Conservation (phyloP, 2,797 vertebrate genomes). For the Syngnathus rostellatus region DNA sequence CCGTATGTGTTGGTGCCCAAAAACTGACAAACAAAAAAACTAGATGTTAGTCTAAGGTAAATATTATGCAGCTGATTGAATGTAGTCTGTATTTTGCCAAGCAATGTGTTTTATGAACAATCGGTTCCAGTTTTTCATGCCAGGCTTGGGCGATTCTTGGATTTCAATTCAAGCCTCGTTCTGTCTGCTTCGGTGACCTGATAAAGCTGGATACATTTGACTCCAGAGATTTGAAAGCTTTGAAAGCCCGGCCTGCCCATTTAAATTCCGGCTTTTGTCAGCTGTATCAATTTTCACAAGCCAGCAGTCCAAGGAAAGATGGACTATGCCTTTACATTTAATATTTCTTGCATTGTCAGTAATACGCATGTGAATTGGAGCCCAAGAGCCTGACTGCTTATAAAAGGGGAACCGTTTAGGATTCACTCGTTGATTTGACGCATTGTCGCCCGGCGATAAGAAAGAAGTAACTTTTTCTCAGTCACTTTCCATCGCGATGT, state of each 20-base stretch:
- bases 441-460: constrained; percentile 44
- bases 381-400: constrained; percentile 24
- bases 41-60: too few relatives aligned
- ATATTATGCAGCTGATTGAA: background rate
- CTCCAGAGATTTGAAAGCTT: constrained; percentile 40
- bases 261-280: constrained; percentile 40
- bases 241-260: constrained; percentile 23
- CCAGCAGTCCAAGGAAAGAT: constrained; percentile 38
- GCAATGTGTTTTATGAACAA: background rate
- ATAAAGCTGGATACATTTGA: constrained; percentile 49
- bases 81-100: too few relatives aligned
- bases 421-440: constrained; percentile 21
- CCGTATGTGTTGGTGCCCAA: too few relatives aligned
- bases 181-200: constrained; percentile 30
- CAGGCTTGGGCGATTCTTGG: background rate
- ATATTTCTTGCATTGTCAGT: constrained; percentile 49
- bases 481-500: constrained; percentile 44
- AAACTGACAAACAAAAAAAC: too few relatives aligned
- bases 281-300: constrained; percentile 49
- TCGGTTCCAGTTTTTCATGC: background rate
- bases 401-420: constrained; percentile 29
- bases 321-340: constrained; percentile 41
- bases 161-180: background rate
- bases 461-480: constrained; percentile 26
- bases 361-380: constrained; percentile 29